A percentile compares a stretch with the other conserved stretches of the same genome.
These are phyloP conservation scores for Anoplophora glabripennis DNA, from an alignment of 1,140 invertebrate genomes.

Conservation along the genomic window DNA sequence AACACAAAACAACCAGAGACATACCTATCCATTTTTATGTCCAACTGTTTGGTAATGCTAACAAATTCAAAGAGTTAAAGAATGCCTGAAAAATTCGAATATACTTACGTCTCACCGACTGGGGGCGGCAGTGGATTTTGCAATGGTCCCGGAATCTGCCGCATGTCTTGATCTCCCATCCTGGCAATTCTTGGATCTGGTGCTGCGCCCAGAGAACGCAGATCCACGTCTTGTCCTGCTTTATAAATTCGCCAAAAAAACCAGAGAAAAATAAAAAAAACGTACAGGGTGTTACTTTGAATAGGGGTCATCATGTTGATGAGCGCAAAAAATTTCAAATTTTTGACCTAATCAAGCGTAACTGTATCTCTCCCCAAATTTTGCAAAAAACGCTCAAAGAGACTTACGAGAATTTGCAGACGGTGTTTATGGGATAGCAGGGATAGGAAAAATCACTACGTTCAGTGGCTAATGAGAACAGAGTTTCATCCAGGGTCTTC, in stretches of 20 bases:
- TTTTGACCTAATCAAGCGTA: too few relatives aligned
- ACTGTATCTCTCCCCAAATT: too few relatives aligned
- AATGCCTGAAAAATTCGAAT: not conserved
- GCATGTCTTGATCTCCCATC: conserved; percentile 61
- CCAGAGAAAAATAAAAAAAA: too few relatives aligned
- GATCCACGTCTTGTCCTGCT: conserved; percentile 59
- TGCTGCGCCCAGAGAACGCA: conserved; percentile 56
- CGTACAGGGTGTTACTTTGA: too few relatives aligned
- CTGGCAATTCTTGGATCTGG: conserved; percentile 41
- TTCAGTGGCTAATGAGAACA: too few relatives aligned
- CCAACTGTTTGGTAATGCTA: conserved; percentile 21
- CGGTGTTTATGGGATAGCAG: too few relatives aligned
- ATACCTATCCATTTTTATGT: conserved; percentile 27
- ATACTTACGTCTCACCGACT: conserved; percentile 45
- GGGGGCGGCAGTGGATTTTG: conserved; percentile 58
- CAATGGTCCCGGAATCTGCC: conserved; percentile 52
- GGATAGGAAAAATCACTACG: too few relatives aligned
- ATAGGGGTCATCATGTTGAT: too few relatives aligned
- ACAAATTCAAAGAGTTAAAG: conserved; percentile 8
- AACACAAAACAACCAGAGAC: not conserved
- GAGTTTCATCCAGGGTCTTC: too few relatives aligned
- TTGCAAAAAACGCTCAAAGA: too few relatives aligned
- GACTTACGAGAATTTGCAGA: too few relatives aligned
- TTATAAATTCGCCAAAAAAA: not conserved
- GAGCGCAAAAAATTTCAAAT: too few relatives aligned